Percentiles rank a stretch among this genome's conserved stretches.
Evolutionary conservation across 2,113 vertebrate species (phyloP).

Genomic region (Ammospiza nelsoni): DNA sequence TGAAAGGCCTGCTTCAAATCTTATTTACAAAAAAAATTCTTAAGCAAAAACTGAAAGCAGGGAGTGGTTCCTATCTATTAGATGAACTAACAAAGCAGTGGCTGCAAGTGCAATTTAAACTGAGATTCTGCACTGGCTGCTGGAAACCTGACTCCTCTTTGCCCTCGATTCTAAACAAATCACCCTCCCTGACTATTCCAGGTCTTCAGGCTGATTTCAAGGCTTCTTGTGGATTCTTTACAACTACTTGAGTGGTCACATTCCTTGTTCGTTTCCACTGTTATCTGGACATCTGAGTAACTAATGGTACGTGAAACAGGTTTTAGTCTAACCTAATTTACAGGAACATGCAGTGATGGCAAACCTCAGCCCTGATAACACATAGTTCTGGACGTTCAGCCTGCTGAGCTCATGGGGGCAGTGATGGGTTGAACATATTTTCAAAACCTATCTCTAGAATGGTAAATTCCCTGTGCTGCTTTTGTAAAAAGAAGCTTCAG

Average conservation of each 20-base stretch:
- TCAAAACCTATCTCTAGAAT: neutral
- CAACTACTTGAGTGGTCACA: neutral
- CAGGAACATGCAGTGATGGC: neutral
- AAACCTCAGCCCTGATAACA: neutral
- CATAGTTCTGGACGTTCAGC: neutral
- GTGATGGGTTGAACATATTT: neutral
- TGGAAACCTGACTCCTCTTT: neutral
- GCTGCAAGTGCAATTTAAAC: neutral
- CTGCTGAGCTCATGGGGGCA: neutral
- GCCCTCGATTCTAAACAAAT: neutral
- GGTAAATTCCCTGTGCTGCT: neutral
- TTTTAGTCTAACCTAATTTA: neutral
- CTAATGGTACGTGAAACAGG: neutral
- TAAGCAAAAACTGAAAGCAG: neutral
- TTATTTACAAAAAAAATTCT: neutral
- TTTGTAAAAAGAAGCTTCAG: neutral
- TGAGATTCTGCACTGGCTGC: neutral
- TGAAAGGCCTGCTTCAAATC: neutral
- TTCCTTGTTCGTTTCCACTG: neutral
- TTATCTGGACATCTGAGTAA: neutral
- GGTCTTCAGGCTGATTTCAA: accelerated
- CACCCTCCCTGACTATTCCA: neutral
- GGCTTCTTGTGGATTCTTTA: neutral
- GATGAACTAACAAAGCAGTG: neutral
- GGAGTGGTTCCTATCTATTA: neutral